Base-by-base conservation (phyloP, 1,140 invertebrate species). In the Cherax quadricarinatus region DNA sequence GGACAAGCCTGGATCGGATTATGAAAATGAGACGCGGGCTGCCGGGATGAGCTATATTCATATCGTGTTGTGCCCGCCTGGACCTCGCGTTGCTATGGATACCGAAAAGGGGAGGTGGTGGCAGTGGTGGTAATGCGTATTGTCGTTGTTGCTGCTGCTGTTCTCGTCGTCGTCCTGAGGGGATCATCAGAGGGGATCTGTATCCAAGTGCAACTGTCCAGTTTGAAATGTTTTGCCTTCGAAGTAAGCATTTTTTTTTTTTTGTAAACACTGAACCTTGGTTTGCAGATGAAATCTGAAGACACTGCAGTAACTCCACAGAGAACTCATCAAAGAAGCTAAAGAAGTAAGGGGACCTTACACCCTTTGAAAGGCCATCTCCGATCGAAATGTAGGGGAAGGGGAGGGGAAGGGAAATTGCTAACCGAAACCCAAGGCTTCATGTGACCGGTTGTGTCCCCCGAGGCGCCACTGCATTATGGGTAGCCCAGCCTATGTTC, bases 391-490 rank as follows among this genome's bases (percentile, higher is more conserved):
- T 92, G 86, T 88, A 92, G 86, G 86, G 62, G 30, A 41, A 2
- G 30, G 30, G 30, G 30, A 41, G 30, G 30, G 30, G 30, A 41
- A 2, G 53, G 86, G 91, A 92, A 92, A 88, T 92, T 92, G 86
- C 91, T 84, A 92, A 88, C 86, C 86, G 86, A 92, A 84, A 92
- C 86, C 91, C 86, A 86, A 51, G 86, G 91, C 86, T 92, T 92
- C 91, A 88, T 92, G 86, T 92, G 91, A 92, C 91, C 91, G 91
- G 91, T 92, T 92, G 86, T 92, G 91, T 92, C 91, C 91, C 91
- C 91, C 86, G 91, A 92, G 91, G 91, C 91, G 75, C 86, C 91
- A 92, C 86, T 92, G 91, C 91, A 92, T 92, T 92, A 92, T 92
- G 91, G 91, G 91, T 92, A 92, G 91, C 91, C 86, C 57, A 84